phyloP scores from a whole-genome alignment of 2,113 vertebrate species.

The Gallinago media region DNA sequence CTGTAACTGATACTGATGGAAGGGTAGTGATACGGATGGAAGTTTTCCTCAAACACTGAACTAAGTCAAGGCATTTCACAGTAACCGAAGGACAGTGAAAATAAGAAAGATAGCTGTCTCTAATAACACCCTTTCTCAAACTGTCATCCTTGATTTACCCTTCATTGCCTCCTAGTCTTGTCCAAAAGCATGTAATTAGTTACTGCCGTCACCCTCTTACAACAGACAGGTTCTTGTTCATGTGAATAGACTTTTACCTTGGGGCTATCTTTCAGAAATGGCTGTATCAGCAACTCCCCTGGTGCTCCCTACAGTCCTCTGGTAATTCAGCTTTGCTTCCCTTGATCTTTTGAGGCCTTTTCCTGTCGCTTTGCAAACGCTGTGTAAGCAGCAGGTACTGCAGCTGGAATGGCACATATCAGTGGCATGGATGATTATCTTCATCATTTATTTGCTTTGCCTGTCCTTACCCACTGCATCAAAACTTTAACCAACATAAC shows the following conservation, averaged over 20 bases:
- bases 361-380: not conserved
- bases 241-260: not conserved
- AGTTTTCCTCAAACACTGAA: not conserved
- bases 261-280: not conserved
- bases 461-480: not conserved
- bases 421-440: not conserved
- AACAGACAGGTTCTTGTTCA: not conserved
- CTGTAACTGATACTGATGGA: not conserved
- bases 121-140: not conserved
- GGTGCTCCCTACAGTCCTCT: not conserved
- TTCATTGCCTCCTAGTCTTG: not conserved
- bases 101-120: not conserved
- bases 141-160: not conserved
- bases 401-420: not conserved
- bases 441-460: not conserved
- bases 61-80: not conserved
- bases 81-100: not conserved
- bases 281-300: not conserved
- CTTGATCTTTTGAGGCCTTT: not conserved
- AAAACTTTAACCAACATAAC: not conserved
- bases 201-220: not conserved
- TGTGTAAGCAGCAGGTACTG: not conserved
- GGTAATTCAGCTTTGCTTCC: not conserved
- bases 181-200: not conserved
- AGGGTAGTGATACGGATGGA: not conserved